Conservation (phyloP, 2,113 vertebrate genomes). For the Thymallus thymallus region DNA sequence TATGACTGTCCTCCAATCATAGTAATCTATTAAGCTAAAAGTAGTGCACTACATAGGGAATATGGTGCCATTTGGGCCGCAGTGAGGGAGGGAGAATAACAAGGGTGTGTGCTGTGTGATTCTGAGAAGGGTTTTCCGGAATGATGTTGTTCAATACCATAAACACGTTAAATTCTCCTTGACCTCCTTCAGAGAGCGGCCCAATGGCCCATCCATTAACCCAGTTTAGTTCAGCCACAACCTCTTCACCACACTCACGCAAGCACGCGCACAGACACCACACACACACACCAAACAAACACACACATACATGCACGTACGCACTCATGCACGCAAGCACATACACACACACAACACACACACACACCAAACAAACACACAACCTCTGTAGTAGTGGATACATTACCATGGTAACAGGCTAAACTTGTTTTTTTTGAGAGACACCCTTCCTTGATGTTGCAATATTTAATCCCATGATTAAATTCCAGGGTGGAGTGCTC, state of each 20-base stretch:
- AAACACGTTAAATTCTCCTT: conserved; percentile 2
- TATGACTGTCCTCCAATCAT: no score
- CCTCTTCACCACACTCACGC: neutral
- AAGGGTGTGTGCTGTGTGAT: neutral
- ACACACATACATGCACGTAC: no score
- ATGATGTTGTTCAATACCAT: neutral
- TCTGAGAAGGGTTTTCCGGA: neutral
- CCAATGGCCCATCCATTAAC: conserved; percentile 5
- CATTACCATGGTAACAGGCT: conserved; percentile 47
- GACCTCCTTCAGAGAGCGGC: neutral
- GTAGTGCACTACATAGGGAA: no score
- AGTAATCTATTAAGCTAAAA: no score
- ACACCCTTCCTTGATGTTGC: conserved; percentile 53
- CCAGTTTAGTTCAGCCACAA: conserved; percentile 24
- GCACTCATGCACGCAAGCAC: no score
- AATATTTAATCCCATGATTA: conserved; percentile 63
- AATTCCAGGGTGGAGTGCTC: conserved; percentile 55
- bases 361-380: no score
- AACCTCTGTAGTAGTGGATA: conserved; percentile 42
- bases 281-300: no score
- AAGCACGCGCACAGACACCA: no score
- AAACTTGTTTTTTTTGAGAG: conserved; percentile 26
- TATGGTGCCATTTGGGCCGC: neutral
- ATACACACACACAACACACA: no score
- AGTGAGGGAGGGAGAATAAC: conserved; percentile 3